Evolutionary conservation across 2,113 vertebrate genomes (phyloP), one percentile per base, ranked within the genome.

Genomic region (Corvus cornix): DNA sequence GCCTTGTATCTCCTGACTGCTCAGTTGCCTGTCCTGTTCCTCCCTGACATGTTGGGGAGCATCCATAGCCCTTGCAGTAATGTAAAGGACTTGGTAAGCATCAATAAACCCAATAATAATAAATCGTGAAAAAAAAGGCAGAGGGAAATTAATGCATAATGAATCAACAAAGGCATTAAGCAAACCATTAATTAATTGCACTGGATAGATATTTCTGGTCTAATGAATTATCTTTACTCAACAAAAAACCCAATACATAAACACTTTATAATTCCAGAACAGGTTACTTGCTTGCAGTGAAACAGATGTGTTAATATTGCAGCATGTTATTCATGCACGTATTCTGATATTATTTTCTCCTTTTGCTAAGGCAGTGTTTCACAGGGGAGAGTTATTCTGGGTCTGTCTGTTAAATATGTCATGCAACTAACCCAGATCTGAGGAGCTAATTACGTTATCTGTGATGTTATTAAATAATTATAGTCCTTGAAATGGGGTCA

Each of bases 381-480:
- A 84, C 31, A 89, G 5, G 69, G 43, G 21, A 83, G 15, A 76
- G 39, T 73, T 92, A 72, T 60, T 92, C 58, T 93, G 39, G 30
- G 69, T 10, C 27, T 87, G 37, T 82, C 72, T 89, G 55, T 96
- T 89, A 97, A 94, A 95, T 88, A 94, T 39, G 37, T 49, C 46
- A 77, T 64, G 35, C 62, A 59, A 55, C 31, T 70, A 81, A 87
- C 67, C 78, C 52, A 94, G 44, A 93, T 84, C 19, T 70, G 72
- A 88, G 6, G 17, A 70, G 49, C 11, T 87, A 94, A 92, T 95
- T 94, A 93, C 53, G 78, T 86, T 92, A 91, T 90, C 58, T 83
- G 37, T 80, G 26, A 80, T 28, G 72, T 48, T 81, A 95, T 93
- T 89, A 92, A 97, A 86, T 90, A 93, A 90, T 94, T 78, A 92